Percentiles rank a stretch among this genome's conserved stretches.
These are phyloP conservation scores for Scaptomyza tumidula DNA, from an alignment of 2,888 invertebrate species.

Conservation along the genomic window DNA sequence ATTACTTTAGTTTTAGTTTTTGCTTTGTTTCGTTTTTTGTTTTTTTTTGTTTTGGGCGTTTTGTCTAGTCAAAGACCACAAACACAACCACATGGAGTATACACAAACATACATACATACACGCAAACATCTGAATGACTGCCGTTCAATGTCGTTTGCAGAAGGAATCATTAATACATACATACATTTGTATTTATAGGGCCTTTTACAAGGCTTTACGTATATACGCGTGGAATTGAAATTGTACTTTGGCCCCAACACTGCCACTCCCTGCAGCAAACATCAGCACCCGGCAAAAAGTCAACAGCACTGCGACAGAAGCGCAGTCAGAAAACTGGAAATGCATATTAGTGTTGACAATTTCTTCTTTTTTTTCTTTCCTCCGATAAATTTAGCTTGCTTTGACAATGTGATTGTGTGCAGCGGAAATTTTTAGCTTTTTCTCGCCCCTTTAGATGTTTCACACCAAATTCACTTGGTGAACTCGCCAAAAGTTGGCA, in stretches of 20 bases:
- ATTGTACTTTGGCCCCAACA: conserved; percentile 71
- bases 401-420: conserved; percentile 5
- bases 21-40: conserved; percentile 1
- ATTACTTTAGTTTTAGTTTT: conserved; percentile 29
- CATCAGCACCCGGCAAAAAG: conserved; percentile 40
- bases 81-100: conserved; percentile 5
- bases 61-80: conserved; percentile 26
- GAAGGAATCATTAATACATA: conserved; percentile 20
- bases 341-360: conserved; percentile 18
- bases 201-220: conserved; percentile 46
- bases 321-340: conserved; percentile 50
- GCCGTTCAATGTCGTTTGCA: conserved; percentile 42
- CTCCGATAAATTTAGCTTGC: background rate
- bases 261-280: conserved; percentile 60
- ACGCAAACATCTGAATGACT: conserved; percentile 21
- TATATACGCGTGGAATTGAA: conserved; percentile 47
- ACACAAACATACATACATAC: conserved; percentile 1
- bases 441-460: background rate
- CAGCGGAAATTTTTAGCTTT: conserved; percentile 1
- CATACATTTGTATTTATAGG: conserved; percentile 25
- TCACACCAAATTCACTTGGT: background rate
- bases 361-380: background rate
- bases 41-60: conserved; percentile 19
- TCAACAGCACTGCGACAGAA: conserved; percentile 36
- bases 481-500: background rate